A percentile compares a stretch with the other conserved stretches of the same genome.
These are phyloP conservation scores for Opisthograptis luteolata DNA, from an alignment of 2,888 invertebrate genomes.

Conservation along the genomic window DNA sequence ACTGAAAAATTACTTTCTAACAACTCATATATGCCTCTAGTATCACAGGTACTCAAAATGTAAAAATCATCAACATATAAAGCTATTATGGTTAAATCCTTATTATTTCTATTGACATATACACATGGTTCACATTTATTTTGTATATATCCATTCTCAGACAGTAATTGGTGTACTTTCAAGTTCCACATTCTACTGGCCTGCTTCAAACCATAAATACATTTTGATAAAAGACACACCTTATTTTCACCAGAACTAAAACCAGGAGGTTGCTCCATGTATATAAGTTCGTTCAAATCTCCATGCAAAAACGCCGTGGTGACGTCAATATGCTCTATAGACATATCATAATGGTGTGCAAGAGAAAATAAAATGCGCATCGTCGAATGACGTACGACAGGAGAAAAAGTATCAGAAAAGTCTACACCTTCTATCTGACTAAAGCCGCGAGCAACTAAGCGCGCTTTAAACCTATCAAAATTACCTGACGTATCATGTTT, in stretches of 20 bases:
- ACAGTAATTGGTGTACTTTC: neutral
- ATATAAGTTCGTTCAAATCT: conserved; percentile 15
- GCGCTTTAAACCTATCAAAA: conserved; percentile 4
- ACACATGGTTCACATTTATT: conserved; percentile 2
- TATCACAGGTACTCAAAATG: neutral
- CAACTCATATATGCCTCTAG: neutral
- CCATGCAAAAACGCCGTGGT: conserved; percentile 23
- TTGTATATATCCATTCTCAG: neutral
- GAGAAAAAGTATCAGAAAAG: no score
- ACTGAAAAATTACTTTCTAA: neutral
- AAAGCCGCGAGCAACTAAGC: conserved; percentile 5
- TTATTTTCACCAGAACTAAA: conserved; percentile 18
- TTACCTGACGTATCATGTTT: neutral
- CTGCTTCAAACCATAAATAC: conserved; percentile 31
- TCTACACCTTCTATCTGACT: conserved; percentile 7
- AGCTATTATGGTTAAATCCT: conserved; percentile 1
- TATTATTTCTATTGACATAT: neutral
- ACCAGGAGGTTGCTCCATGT: conserved; percentile 22
- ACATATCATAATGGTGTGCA: conserved; percentile 8
- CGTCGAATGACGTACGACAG: conserved; percentile 21
- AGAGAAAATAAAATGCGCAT: conserved; percentile 22
- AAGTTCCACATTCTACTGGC: conserved; percentile 24
- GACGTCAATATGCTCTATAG: conserved; percentile 26
- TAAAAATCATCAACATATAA: conserved; percentile 15
- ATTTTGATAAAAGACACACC: conserved; percentile 24